Conservation (phyloP, 2,113 vertebrate species). For the Psammodynastes pulverulentus region DNA sequence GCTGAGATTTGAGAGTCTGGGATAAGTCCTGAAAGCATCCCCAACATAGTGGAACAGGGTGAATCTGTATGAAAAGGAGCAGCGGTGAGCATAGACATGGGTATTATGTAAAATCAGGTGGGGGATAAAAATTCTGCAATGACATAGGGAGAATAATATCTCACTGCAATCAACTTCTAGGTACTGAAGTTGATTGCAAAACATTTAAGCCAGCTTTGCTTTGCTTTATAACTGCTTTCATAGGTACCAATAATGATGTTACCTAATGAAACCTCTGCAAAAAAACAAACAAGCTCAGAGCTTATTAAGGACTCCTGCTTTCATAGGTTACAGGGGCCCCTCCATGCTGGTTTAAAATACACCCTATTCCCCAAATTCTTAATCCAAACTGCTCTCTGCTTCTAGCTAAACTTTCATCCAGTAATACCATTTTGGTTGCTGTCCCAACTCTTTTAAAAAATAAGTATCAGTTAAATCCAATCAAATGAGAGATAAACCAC, state of each 20-base stretch:
- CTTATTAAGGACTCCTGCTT: not conserved
- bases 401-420: not conserved
- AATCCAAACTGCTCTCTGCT: not conserved
- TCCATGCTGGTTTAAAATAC: not conserved
- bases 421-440: not conserved
- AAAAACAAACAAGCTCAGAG: not conserved
- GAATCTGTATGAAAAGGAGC: constrained; percentile 77
- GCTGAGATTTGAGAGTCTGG: constrained; percentile 90
- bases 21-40: constrained; percentile 92
- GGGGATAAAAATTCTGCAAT: not conserved
- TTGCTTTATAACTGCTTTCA: not conserved
- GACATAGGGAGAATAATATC: not conserved
- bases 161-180: not conserved
- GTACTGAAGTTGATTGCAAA: not conserved
- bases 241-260: not conserved
- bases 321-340: not conserved
- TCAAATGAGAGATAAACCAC: not conserved
- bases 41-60: constrained; percentile 91
- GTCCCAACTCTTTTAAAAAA: not conserved
- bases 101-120: not conserved
- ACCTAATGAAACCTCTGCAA: not conserved
- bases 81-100: not conserved
- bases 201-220: not conserved
- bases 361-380: not conserved
- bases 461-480: not conserved